Percentiles rank a stretch among this genome's conserved stretches.
These are phyloP conservation scores for Trachelipus rathkii DNA, from an alignment of 1,140 invertebrate genomes.

Conservation along the genomic window DNA sequence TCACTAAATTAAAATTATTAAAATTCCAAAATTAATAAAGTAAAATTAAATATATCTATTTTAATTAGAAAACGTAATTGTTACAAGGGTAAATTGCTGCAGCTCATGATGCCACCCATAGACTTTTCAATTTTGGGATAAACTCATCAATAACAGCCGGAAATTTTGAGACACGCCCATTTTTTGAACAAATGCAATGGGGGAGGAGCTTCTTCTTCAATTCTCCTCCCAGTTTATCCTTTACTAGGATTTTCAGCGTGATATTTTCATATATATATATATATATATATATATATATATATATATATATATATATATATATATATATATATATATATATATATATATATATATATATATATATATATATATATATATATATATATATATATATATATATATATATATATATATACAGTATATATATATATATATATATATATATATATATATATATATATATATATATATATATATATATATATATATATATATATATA, in stretches of 20 bases:
- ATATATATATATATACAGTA: neutral
- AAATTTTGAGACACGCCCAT: neutral
- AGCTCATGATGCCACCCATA: no score
- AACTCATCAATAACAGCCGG: neutral
- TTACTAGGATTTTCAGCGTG: neutral
- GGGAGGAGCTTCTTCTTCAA: constrained; percentile 14
- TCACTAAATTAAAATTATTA: no score
- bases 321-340: constrained; percentile 17
- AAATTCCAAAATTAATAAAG: no score
- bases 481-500: constrained; percentile 35
- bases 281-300: constrained; percentile 21
- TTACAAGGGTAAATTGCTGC: no score
- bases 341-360: constrained; percentile 2
- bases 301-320: neutral
- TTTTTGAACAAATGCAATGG: constrained; percentile 7
- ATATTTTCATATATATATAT: no score
- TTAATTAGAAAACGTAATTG: no score
- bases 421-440: constrained; percentile 20
- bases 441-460: constrained; percentile 26
- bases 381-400: constrained; percentile 30
- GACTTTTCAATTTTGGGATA: neutral
- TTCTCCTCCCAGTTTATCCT: neutral
- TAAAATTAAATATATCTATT: no score
- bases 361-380: constrained; percentile 19
- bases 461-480: constrained; percentile 29